These are phyloP conservation scores for Pachypeltis micranthus DNA, from an alignment of 1,140 invertebrate genomes.

Conservation along the genomic window DNA sequence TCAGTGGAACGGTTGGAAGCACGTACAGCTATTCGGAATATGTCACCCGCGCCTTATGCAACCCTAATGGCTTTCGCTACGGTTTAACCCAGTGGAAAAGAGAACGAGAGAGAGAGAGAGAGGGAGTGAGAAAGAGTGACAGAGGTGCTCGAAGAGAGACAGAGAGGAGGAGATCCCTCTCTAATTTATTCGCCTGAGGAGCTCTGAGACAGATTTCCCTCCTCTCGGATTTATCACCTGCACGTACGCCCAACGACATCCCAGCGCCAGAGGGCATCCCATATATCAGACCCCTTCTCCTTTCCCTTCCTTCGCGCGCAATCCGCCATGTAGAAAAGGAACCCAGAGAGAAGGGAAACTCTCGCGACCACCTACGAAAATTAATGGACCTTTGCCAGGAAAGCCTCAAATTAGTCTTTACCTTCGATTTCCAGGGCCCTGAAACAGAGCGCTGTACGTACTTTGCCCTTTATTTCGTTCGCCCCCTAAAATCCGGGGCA, in stretches of 20 bases:
- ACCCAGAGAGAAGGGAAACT: not conserved
- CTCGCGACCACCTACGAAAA: not conserved
- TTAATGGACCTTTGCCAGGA: not conserved
- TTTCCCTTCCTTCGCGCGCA: too few species aligned
- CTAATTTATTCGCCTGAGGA: not conserved
- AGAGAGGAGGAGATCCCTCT: not conserved
- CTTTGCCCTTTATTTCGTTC: not conserved
- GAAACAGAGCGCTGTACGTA: not conserved
- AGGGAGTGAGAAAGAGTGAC: too few species aligned
- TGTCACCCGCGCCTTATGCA: not conserved
- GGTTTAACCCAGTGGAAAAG: too few species aligned
- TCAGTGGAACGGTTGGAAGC: not conserved
- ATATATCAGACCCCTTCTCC: not conserved
- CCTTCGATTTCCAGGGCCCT: not conserved
- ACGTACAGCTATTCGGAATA: not conserved
- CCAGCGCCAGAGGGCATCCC: not conserved
- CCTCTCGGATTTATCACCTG: not conserved
- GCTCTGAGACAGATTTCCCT: not conserved
- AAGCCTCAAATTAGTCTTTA: not conserved
- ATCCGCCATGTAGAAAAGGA: too few species aligned
- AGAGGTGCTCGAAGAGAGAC: not conserved
- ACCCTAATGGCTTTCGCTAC: not conserved
- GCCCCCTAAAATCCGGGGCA: not conserved
- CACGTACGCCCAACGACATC: not conserved
- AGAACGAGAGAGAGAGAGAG: too few species aligned